Conservation (phyloP, 2,888 invertebrate species). For the Linnaemya vulpina region DNA sequence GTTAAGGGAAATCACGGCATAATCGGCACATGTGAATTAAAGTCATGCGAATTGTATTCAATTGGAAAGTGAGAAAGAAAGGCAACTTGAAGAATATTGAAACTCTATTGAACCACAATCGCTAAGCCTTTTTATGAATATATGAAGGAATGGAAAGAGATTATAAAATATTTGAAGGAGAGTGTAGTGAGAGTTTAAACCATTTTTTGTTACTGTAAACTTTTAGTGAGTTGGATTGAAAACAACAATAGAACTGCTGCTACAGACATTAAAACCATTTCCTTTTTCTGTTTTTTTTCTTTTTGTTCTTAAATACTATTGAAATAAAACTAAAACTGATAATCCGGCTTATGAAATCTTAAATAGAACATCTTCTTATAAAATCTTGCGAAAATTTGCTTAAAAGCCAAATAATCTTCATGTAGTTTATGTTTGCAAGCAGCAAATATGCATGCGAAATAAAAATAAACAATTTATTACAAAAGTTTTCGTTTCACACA, state of each 20-base stretch:
- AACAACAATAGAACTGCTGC: neutral
- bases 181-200: neutral
- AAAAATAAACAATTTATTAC: conserved; percentile 38
- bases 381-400: conserved; percentile 5
- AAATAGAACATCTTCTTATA: neutral
- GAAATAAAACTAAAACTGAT: neutral
- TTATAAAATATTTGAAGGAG: too few species aligned
- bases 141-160: too few species aligned
- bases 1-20: conserved; percentile 48
- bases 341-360: conserved; percentile 5
- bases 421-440: conserved; percentile 3
- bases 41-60: conserved; percentile 29
- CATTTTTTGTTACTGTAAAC: neutral
- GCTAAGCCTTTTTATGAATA: too few species aligned
- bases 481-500: conserved; percentile 16
- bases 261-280: neutral
- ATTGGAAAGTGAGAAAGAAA: neutral
- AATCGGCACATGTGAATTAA: conserved; percentile 23
- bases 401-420: conserved; percentile 19
- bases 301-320: neutral
- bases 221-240: neutral
- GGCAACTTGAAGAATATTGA: neutral
- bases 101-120: neutral
- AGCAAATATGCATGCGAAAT: conserved; percentile 10
- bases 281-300: neutral